Evolutionary conservation across 2,797 vertebrate genomes (phyloP).

Genomic region (Ciconia nigra): DNA sequence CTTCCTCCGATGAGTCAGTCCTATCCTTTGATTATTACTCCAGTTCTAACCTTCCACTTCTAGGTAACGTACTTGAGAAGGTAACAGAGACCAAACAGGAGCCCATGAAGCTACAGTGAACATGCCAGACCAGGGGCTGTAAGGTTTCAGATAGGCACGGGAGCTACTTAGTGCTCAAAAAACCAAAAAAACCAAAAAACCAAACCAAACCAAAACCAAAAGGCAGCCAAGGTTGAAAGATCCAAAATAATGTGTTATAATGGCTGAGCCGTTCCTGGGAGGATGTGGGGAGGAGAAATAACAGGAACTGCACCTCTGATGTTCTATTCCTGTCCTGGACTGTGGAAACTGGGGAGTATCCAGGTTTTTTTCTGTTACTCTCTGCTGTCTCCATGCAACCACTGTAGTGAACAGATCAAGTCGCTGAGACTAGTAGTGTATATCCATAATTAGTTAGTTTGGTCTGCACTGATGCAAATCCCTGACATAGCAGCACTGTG

Average conservation of each 20-base stretch:
- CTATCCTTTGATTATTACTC: not conserved
- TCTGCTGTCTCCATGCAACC: not conserved
- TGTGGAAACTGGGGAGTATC: not conserved
- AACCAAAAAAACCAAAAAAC: not conserved
- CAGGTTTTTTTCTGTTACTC: not conserved
- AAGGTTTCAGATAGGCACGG: not conserved
- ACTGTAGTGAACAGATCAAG: not conserved
- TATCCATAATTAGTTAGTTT: not conserved
- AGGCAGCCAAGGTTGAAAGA: not conserved
- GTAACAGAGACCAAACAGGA: not conserved
- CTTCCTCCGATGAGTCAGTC: not conserved
- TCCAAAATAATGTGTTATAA: not conserved
- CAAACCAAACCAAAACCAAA: too few species aligned
- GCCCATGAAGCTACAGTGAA: not conserved
- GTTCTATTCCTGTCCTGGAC: not conserved
- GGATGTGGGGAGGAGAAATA: not conserved
- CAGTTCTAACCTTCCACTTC: not conserved
- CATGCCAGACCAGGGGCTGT: rapidly evolving
- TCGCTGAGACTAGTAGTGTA: not conserved
- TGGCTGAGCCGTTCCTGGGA: not conserved
- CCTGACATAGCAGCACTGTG: not conserved
- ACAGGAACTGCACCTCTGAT: not conserved
- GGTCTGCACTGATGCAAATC: not conserved
- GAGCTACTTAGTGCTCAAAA: not conserved
- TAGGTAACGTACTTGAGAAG: not conserved